A percentile compares a stretch with the other conserved stretches of the same genome.
These are phyloP conservation scores for Ichneumoninae sp. DNA, from an alignment of 2,888 invertebrate genomes.

Conservation along the genomic window DNA sequence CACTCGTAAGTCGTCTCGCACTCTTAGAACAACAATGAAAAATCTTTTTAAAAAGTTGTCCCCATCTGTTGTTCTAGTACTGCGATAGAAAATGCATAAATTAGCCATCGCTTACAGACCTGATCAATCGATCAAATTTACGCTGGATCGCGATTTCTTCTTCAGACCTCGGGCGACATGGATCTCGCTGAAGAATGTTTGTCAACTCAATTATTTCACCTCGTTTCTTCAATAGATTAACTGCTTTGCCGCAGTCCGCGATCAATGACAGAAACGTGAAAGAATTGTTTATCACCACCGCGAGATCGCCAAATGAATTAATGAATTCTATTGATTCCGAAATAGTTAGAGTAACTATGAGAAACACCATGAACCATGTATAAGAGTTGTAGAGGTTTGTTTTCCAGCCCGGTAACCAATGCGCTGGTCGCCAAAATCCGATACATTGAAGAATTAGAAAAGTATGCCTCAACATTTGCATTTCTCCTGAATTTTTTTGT, in stretches of 20 bases:
- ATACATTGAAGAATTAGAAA: constrained; percentile 49
- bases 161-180: constrained; percentile 28
- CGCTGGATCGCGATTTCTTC: constrained; percentile 51
- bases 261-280: constrained; percentile 54
- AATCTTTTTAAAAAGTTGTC: not conserved
- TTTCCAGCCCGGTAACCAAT: constrained; percentile 62
- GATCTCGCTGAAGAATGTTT: constrained; percentile 28
- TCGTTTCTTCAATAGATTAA: constrained; percentile 48
- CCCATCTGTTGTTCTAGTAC: not conserved
- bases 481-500: not conserved
- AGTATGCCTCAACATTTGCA: constrained; percentile 24
- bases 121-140: constrained; percentile 47
- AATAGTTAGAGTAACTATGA: constrained; percentile 36
- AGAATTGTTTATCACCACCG: constrained; percentile 45
- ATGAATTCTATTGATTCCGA: constrained; percentile 45
- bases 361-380: constrained; percentile 52
- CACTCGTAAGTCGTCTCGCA: not conserved
- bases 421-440: constrained; percentile 65
- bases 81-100: not conserved
- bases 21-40: not conserved
- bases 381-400: constrained; percentile 51
- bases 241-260: constrained; percentile 50
- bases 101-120: constrained; percentile 42
- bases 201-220: constrained; percentile 39
- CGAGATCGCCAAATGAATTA: constrained; percentile 13